Evolutionary conservation across 2,113 vertebrate species (phyloP).

Genomic region (Nycticebus coucang): DNA sequence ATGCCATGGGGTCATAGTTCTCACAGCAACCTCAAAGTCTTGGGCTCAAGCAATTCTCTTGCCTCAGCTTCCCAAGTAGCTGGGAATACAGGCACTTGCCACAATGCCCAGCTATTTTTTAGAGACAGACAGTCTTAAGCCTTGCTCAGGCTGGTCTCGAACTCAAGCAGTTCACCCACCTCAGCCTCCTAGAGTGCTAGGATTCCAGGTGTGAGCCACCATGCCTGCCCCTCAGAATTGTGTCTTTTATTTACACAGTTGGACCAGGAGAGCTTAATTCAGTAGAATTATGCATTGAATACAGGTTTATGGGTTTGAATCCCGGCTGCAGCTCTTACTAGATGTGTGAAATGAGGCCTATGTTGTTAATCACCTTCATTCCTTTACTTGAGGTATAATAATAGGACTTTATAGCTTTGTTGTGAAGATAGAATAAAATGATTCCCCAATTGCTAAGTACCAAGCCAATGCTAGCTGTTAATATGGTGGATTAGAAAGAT

Average conservation of each 20-base stretch:
- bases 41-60: too few relatives aligned
- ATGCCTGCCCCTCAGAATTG: background rate
- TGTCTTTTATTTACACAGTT: background rate
- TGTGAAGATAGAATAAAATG: slow-evolving; percentile 21
- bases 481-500: background rate
- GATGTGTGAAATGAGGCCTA: background rate
- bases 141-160: too few relatives aligned
- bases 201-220: too few relatives aligned
- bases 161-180: too few relatives aligned
- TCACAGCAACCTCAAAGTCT: too few relatives aligned
- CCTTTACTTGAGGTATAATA: background rate
- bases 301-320: background rate
- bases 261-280: background rate
- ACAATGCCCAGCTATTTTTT: too few relatives aligned
- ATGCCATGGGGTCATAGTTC: too few relatives aligned
- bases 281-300: background rate
- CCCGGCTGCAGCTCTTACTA: background rate
- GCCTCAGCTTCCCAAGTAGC: too few relatives aligned
- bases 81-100: too few relatives aligned
- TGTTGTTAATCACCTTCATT: background rate
- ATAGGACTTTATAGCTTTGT: background rate
- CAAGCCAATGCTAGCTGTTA: background rate
- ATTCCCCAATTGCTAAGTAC: background rate
- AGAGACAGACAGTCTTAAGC: too few relatives aligned
- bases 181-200: too few relatives aligned